Base-by-base conservation (phyloP, 2,888 invertebrate species). In the Nomada flava region DNA sequence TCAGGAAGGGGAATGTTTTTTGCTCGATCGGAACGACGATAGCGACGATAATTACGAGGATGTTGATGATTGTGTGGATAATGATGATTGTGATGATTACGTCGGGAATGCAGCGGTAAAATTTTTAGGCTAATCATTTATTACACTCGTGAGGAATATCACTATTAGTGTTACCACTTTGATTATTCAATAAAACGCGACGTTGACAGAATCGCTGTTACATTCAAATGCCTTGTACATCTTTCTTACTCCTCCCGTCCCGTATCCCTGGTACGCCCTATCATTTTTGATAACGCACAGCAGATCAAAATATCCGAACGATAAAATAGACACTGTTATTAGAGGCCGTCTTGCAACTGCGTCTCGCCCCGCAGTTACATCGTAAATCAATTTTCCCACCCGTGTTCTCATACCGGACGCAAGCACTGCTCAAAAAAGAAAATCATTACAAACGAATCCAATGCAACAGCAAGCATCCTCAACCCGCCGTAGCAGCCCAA, bases 141-240 rank as follows among this genome's bases (percentile, higher is more conserved):
- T 86, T 88, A 90, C 73, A 86, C 81, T 82, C 86, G 85, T 71
- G 84, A 88, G 79, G 85, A 89, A 86, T 89, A 86, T 90, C 86
- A 84, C 88, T 85, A 86, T 78, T 86, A 91, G 91, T 91, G 91
- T 92, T 92, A 91, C 90, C 91, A 91, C 88, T 91, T 90, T 91
- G 88, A 91, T 91, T 91, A 91, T 88, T 90, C 86, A 92, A 92
- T 91, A 91, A 92, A 92, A 89, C 82, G 76, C 86, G 87, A 91
- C 84, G 87, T 89, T 90, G 88, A 90, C 84, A 83, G 72, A 64
- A 76, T 65, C 62, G 78, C 59, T 82, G 77, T 73, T 71, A 71
- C 67, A 79, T 53, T 44, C 47, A 67, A 60, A 55, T 76, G 3
- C 11, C 20, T 11, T 70, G 11, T 52, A n/a, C 26, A 52, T 50